Percentiles rank a stretch among this genome's conserved stretches.
Conservation (phyloP, 1,140 invertebrate genomes). For the Dendrolimus punctatus region DNA sequence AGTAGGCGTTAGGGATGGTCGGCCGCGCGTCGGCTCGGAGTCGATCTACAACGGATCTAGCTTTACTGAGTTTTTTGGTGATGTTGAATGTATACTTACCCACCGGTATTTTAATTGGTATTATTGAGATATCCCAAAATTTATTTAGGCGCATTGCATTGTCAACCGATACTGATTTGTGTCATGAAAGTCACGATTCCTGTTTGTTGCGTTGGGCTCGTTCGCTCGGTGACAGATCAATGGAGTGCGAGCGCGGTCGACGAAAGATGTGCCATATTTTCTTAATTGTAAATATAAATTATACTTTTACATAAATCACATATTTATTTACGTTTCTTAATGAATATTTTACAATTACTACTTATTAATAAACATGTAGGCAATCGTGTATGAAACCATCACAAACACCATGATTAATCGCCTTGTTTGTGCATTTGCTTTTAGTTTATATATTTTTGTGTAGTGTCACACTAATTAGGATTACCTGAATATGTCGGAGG, state of each 20-base stretch:
- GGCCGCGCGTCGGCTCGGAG: conserved; percentile 38
- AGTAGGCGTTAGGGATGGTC: conserved; percentile 27
- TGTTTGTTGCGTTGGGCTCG: conserved; percentile 25
- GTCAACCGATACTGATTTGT: conserved; percentile 26
- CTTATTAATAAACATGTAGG: conserved; percentile 18
- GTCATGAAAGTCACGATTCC: conserved; percentile 2
- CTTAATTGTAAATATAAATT: conserved; percentile 70
- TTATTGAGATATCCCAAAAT: conserved; percentile 47
- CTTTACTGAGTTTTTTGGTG: conserved; percentile 34
- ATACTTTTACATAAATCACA: conserved; percentile 60
- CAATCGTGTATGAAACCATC: conserved; percentile 42
- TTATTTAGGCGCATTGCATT: conserved; percentile 38
- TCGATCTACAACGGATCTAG: conserved; percentile 29
- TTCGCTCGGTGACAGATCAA: conserved; percentile 27
- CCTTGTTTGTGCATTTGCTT: conserved; percentile 66
- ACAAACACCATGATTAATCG: conserved; percentile 43
- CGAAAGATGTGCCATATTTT: conserved; percentile 70
- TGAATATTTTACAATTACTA: conserved; percentile 35
- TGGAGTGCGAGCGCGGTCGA: conserved; percentile 44
- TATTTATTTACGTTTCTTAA: conserved; percentile 61
- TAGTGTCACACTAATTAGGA: conserved; percentile 24
- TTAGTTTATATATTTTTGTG: conserved; percentile 50
- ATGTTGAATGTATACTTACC: conserved; percentile 59
- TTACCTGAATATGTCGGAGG: conserved; percentile 11
- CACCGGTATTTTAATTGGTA: conserved; percentile 71